A percentile compares a stretch with the other conserved stretches of the same genome.
phyloP scores from a whole-genome alignment of 1,140 invertebrate species.

The Pseudobourletiella spinata region DNA sequence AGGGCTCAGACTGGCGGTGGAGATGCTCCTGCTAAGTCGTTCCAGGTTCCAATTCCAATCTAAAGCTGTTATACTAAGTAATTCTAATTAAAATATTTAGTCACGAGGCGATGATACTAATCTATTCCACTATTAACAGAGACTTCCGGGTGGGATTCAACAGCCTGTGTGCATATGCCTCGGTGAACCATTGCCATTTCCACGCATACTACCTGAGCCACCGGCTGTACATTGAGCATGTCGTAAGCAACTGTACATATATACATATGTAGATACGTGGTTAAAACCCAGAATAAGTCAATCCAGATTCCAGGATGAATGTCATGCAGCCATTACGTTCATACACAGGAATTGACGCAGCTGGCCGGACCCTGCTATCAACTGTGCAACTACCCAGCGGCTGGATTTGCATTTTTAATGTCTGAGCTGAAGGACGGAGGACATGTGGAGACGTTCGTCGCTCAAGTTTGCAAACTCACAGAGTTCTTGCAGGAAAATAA shows the following conservation, averaged over 20 bases:
- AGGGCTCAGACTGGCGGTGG: constrained; percentile 44
- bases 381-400: constrained; percentile 48
- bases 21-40: constrained; percentile 46
- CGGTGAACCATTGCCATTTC: constrained; percentile 71
- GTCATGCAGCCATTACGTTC: too few relatives aligned
- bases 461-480: constrained; percentile 39
- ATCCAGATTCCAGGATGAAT: too few relatives aligned
- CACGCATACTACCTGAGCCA: constrained; percentile 60
- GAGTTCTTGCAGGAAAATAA: constrained; percentile 48
- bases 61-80: too few relatives aligned
- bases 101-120: too few relatives aligned
- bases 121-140: too few relatives aligned
- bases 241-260: too few relatives aligned
- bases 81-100: too few relatives aligned
- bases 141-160: constrained; percentile 60
- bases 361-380: constrained; percentile 46
- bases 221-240: constrained; percentile 53
- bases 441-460: constrained; percentile 41
- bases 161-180: constrained; percentile 64
- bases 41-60: too few relatives aligned
- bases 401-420: constrained; percentile 55
- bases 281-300: too few relatives aligned
- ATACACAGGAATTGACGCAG: constrained; percentile 39
- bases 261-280: too few relatives aligned
- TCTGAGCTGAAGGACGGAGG: constrained; percentile 39